Conservation (phyloP, 2,113 vertebrate genomes). For the Pogonocichla stellata region DNA sequence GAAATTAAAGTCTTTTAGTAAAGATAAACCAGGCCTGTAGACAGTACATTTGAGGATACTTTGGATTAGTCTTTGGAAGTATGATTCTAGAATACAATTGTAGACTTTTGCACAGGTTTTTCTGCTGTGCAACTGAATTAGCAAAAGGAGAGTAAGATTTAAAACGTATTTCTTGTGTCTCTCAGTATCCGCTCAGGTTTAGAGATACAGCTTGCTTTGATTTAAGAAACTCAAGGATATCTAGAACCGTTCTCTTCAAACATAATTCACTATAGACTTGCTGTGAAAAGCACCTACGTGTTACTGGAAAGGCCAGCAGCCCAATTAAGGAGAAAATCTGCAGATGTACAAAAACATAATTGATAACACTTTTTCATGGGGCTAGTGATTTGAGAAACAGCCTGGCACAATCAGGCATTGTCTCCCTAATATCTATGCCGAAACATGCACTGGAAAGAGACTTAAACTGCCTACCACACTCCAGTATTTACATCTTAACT, state of each 20-base stretch:
- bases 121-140: background rate
- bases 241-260: background rate
- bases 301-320: background rate
- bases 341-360: background rate
- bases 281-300: background rate
- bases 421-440: background rate
- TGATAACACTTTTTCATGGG: background rate
- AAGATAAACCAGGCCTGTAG: background rate
- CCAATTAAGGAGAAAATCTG: background rate
- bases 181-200: background rate
- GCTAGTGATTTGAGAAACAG: background rate
- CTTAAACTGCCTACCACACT: background rate
- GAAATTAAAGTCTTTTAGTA: background rate
- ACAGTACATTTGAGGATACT: background rate
- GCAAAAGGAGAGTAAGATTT: background rate
- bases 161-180: background rate
- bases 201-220: background rate
- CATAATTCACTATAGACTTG: background rate
- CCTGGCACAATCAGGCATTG: background rate
- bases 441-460: background rate
- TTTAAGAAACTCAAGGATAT: background rate
- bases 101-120: background rate
- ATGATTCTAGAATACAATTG: background rate
- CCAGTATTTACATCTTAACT: background rate
- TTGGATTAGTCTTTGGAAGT: background rate